A percentile compares a stretch with the other conserved stretches of the same genome.
Evolutionary conservation across 2,888 invertebrate genomes (phyloP).

Genomic region (Uloborus plumipes): DNA sequence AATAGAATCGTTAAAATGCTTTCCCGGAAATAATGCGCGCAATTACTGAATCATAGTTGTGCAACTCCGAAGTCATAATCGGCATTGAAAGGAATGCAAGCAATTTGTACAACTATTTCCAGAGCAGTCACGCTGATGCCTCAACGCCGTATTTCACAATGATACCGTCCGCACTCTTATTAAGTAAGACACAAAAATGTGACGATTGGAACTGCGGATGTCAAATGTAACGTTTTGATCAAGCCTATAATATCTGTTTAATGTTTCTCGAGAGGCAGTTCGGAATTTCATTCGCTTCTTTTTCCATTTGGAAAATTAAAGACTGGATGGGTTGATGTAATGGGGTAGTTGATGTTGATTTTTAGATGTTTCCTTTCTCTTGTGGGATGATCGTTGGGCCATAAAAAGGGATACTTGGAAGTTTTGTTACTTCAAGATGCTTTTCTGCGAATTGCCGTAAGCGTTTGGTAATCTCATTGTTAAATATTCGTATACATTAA

Average conservation of each 20-base stretch:
- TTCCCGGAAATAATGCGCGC: conserved; percentile 27
- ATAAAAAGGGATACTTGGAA: no score
- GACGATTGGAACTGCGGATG: conserved; percentile 4
- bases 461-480: no score
- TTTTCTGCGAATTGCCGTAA: no score
- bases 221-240: conserved; percentile 29
- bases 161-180: not conserved
- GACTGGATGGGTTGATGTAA: not conserved
- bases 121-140: not conserved
- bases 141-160: not conserved
- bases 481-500: no score
- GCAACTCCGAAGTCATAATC: conserved; percentile 26
- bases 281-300: conserved; percentile 13
- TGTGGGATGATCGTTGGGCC: no score
- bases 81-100: conserved; percentile 38
- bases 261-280: conserved; percentile 34
- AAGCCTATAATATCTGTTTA: conserved; percentile 43
- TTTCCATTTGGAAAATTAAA: conserved; percentile 20
- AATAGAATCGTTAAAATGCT: conserved; percentile 33
- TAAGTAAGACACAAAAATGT: conserved; percentile 23
- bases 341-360: no score
- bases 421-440: no score
- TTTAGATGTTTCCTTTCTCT: no score
- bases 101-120: conserved; percentile 33
- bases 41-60: conserved; percentile 28